Evolutionary conservation across 2,888 invertebrate genomes (phyloP), one percentile per base, ranked within the genome.

Genomic region (Stenotaenia linearis): DNA sequence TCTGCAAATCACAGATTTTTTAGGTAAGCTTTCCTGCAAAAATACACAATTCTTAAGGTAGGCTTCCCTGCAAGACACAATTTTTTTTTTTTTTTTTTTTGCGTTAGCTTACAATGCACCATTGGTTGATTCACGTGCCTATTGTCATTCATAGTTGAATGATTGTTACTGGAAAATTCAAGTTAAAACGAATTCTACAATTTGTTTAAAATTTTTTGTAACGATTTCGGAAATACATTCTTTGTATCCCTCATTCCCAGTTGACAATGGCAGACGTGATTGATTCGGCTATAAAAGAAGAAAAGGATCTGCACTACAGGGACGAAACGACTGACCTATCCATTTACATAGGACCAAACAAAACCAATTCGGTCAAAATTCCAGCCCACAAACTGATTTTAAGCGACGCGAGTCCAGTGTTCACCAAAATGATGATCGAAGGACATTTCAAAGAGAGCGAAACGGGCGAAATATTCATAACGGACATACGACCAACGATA

Each of bases 381-480:
- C 10, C 23, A 28, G 69, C 69, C 5, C 69, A 69, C 28, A 28
- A 25, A 23, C 5, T 28, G 3, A n/a, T 69, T 12, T n/a, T 69
- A n/a, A 69, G 25, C 28, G 28, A 25, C 12, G 69, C 69, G 10
- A 69, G 69, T 12, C 69, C 69, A 23, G 69, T 69, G 12, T 69
- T 69, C 69, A 69, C 25, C 15, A 10, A 23, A 4, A 69, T 69
- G 69, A 69, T 50, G 50, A 50, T 50, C 50, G 50, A 69, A 28
- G 25, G 25, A 25, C 23, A 69, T n/a, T 69, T 69, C 69, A 69
- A 69, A 28, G 69, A 69, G 6, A 69, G 69, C 28, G 69, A 69
- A 69, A 69, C 69, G 28, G 69, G 69, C 69, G 28, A 69, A 69
- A 69, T 69, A 2, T 69, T 69, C 69, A 69, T 69, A 10, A 69